Percentiles rank a stretch among this genome's conserved stretches.
Conservation (phyloP, 2,113 vertebrate species). For the Leptodactylus fuscus region DNA sequence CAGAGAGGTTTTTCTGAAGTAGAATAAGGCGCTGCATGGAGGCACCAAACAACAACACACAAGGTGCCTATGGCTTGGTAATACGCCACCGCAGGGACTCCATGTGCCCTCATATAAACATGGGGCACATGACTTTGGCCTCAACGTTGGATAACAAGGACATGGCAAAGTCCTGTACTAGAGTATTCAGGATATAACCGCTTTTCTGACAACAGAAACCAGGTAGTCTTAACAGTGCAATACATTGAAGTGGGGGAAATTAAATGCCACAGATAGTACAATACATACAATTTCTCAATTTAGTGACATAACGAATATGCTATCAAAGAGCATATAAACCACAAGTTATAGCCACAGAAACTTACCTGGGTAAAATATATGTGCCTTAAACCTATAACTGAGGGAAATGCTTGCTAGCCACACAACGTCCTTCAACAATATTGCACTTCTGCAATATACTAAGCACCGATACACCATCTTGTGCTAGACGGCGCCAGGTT, state of each 20-base stretch:
- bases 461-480: background rate
- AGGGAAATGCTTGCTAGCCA: background rate
- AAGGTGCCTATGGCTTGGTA: no score
- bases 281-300: no score
- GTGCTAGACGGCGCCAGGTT: no score
- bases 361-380: background rate
- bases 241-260: no score
- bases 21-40: background rate
- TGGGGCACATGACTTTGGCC: background rate
- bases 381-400: background rate
- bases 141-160: no score
- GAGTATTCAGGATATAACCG: background rate
- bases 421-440: no score
- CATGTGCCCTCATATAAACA: background rate
- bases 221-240: background rate
- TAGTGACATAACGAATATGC: no score
- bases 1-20: background rate
- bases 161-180: background rate
- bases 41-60: no score
- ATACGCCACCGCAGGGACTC: no score
- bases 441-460: no score
- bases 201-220: background rate
- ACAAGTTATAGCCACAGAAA: background rate
- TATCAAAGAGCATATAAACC: background rate
- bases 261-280: no score